These are phyloP conservation scores for Cataglyphis hispanica DNA, from an alignment of 1,140 invertebrate genomes.

Conservation along the genomic window DNA sequence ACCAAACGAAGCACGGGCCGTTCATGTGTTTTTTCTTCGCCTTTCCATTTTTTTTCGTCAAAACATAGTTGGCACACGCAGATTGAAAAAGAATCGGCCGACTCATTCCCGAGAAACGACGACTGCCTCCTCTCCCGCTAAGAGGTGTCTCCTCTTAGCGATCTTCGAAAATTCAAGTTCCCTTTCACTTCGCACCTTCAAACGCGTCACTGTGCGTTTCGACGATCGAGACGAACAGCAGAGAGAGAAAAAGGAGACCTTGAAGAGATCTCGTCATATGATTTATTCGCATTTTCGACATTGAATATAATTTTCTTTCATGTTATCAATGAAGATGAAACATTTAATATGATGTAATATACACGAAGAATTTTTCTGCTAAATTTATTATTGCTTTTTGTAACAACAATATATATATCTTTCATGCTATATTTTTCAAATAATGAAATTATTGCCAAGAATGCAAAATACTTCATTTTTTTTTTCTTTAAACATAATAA, in stretches of 20 bases:
- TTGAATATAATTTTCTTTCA: constrained; percentile 6
- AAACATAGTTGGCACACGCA: constrained; percentile 18
- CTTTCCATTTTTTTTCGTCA: constrained; percentile 37
- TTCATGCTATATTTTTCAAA: background rate
- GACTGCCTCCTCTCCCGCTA: background rate
- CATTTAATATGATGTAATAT: background rate
- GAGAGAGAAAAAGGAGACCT: constrained; percentile 30
- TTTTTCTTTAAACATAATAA: background rate
- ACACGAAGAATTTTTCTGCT: background rate
- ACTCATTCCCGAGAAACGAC: constrained; percentile 24
- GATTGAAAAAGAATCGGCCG: constrained; percentile 42
- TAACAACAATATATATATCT: background rate
- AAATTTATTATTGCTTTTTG: background rate
- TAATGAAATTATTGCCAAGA: background rate
- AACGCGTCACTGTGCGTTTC: constrained; percentile 11
- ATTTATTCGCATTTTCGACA: constrained; percentile 16
- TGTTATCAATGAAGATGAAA: background rate
- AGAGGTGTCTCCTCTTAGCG: constrained; percentile 1
- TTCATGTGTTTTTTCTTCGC: constrained; percentile 14
- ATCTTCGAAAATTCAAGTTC: constrained; percentile 81
- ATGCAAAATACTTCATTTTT: background rate
- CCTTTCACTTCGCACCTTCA: constrained; percentile 79
- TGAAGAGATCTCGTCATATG: constrained; percentile 19
- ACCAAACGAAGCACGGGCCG: background rate
- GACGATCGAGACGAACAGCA: constrained; percentile 1